A percentile compares a stretch with the other conserved stretches of the same genome.
phyloP scores from a whole-genome alignment of 2,113 vertebrate genomes.

The Calidris pygmaea region DNA sequence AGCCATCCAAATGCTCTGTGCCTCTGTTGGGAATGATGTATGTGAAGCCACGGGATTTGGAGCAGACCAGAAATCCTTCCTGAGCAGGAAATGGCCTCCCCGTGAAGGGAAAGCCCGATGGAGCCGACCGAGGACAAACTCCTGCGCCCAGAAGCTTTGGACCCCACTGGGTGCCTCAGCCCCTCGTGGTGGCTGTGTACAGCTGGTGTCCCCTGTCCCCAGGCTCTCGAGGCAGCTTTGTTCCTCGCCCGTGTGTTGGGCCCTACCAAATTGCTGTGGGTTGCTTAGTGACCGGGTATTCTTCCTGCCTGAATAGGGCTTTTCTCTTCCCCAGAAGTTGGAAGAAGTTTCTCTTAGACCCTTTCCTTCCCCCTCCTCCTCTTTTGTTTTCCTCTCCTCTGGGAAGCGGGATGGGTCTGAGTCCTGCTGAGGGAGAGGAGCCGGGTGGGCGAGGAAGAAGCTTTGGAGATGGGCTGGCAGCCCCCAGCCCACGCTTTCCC shows the following conservation, averaged over 20 bases:
- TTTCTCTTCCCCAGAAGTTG: conserved; percentile 41
- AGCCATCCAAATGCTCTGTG: background rate
- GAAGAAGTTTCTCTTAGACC: conserved; percentile 46
- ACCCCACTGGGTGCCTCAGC: background rate
- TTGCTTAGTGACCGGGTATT: conserved; percentile 71
- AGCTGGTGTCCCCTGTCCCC: background rate
- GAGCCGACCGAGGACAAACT: background rate
- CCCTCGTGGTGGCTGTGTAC: background rate
- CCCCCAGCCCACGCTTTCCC: background rate
- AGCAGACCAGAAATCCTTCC: background rate
- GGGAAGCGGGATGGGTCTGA: background rate
- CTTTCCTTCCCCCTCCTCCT: conserved; percentile 27
- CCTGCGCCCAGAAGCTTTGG: background rate
- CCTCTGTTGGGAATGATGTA: background rate
- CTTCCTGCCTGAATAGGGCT: conserved; percentile 61
- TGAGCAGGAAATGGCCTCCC: background rate
- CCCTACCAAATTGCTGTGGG: background rate
- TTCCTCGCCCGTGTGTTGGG: background rate
- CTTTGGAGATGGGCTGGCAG: background rate
- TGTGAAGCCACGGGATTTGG: background rate
- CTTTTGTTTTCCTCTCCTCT: conserved; percentile 15
- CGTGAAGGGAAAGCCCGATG: fast-evolving
- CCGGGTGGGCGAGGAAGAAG: background rate
- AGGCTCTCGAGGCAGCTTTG: background rate
- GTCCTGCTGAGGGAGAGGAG: background rate